phyloP scores from a whole-genome alignment of 2,113 vertebrate species.

The Clarias magur region DNA sequence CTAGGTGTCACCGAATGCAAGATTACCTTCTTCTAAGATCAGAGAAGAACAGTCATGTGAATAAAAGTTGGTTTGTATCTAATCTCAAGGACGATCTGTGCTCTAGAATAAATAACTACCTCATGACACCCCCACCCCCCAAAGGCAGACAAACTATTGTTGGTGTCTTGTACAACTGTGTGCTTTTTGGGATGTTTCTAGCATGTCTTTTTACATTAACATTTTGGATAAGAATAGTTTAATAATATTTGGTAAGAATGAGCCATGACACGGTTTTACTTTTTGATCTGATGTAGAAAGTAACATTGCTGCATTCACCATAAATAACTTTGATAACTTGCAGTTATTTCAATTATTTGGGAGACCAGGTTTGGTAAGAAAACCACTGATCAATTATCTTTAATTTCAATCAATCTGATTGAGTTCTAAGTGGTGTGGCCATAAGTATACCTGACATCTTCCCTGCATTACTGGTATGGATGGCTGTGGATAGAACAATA shows the following conservation, averaged over 20 bases:
- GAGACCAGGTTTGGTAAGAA: too few relatives aligned
- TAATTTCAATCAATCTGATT: too few relatives aligned
- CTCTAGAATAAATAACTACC: not conserved
- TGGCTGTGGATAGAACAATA: too few relatives aligned
- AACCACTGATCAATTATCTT: too few relatives aligned
- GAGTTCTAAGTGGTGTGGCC: too few relatives aligned
- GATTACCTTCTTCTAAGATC: not conserved
- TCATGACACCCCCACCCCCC: not conserved
- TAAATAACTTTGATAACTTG: too few relatives aligned
- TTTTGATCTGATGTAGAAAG: not conserved
- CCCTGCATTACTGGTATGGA: too few relatives aligned
- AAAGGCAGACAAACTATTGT: not conserved
- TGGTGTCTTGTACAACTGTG: not conserved
- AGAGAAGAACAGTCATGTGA: not conserved
- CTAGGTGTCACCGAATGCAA: constrained; percentile 1
- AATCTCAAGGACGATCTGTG: constrained; percentile 1
- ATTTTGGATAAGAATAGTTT: not conserved
- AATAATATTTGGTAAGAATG: not conserved
- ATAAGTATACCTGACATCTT: too few relatives aligned
- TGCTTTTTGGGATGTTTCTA: not conserved
- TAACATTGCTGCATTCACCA: not conserved
- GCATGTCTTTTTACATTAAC: not conserved
- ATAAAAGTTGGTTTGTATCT: not conserved
- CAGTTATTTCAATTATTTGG: too few relatives aligned
- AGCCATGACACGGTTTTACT: not conserved